Conservation (phyloP, 2,113 vertebrate genomes). For the Sturnus vulgaris region DNA sequence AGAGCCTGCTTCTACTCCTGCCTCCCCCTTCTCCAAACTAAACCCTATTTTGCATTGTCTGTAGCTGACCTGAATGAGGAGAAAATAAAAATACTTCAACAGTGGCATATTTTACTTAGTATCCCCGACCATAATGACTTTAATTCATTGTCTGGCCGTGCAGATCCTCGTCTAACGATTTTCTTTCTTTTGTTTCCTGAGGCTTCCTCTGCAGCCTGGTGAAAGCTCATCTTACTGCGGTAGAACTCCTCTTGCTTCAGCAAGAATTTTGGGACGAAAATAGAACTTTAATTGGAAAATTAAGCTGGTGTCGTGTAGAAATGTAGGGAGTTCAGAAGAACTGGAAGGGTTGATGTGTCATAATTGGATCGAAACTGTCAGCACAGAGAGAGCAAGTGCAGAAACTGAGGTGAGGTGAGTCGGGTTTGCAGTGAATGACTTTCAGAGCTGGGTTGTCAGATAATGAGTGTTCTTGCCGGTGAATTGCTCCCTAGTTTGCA, state of each 20-base stretch:
- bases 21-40: background rate
- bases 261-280: background rate
- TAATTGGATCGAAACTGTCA: accelerated
- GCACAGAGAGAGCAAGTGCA: background rate
- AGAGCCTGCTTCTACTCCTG: background rate
- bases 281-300: background rate
- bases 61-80: background rate
- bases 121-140: background rate
- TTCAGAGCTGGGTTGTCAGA: background rate
- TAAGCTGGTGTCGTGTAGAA: background rate
- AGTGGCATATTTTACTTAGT: background rate
- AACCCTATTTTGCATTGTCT: background rate
- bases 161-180: background rate
- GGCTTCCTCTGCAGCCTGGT: background rate
- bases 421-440: background rate
- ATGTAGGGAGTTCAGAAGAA: background rate
- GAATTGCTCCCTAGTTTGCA: background rate
- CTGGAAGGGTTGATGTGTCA: accelerated
- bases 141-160: background rate
- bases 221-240: background rate
- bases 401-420: background rate
- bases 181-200: background rate
- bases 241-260: background rate
- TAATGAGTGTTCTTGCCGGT: background rate
- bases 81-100: background rate